A percentile compares a stretch with the other conserved stretches of the same genome.
phyloP scores from a whole-genome alignment of 2,113 vertebrate species.

The Albula goreensis region DNA sequence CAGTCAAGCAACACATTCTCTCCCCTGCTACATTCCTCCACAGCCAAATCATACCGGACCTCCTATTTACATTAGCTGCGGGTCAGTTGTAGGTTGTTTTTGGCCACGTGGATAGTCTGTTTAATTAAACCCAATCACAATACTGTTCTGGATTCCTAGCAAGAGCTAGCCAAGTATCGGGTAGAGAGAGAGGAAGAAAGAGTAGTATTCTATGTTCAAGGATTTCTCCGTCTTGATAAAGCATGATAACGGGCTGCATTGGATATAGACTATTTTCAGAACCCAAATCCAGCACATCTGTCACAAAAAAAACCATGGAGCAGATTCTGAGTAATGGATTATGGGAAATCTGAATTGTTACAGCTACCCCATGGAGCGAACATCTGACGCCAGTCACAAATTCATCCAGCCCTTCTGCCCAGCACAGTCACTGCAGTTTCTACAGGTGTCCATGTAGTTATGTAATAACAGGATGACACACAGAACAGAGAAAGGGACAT shows the following conservation, averaged over 20 bases:
- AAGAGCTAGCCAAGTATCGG: neutral
- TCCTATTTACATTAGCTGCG: neutral
- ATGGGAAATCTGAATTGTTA: neutral
- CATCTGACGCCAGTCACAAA: neutral
- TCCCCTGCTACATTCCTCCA: neutral
- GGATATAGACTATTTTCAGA: neutral
- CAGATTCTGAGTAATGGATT: neutral
- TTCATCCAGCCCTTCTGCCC: neutral
- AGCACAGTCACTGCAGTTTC: neutral
- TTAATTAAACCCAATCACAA: neutral
- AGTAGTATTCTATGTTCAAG: neutral
- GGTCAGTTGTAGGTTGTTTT: conserved; percentile 12
- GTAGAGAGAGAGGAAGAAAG: neutral
- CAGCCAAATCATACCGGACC: neutral
- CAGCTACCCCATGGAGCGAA: neutral
- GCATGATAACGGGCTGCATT: neutral
- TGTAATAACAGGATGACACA: neutral
- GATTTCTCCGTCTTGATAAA: neutral
- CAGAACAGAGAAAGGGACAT: neutral
- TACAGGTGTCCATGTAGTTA: neutral
- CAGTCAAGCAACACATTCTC: conserved; percentile 1
- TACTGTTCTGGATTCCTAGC: neutral
- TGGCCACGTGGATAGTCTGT: neutral
- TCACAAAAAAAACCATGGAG: conserved; percentile 7
- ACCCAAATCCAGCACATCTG: conserved; percentile 11